Base-by-base conservation (phyloP, 2,888 invertebrate species). In the Pantelozetes paolii region DNA sequence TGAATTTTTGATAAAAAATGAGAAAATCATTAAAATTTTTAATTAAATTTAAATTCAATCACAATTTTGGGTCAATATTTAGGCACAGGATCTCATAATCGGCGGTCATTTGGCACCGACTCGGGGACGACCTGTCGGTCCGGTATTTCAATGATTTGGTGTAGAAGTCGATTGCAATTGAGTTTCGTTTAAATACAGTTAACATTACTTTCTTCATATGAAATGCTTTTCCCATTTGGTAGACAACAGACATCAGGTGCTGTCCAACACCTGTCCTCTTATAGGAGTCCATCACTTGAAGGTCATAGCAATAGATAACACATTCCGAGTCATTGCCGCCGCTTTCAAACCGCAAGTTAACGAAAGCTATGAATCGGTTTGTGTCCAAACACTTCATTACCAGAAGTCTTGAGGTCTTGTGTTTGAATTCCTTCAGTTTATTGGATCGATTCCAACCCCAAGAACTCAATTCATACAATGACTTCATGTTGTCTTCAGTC, bases 291-390 rank as follows among this genome's bases (percentile, higher is more conserved):
- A 89, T 89, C 78, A 94, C 85, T 83, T 95, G 94, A 77, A 94
- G 86, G 82, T 94, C 94, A 84, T 94, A 95, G 82, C 90, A 90
- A 82, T 91, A 92, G 9, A 92, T 82, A 8, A 91, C 91, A 79
- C 77, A 80, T 40, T 82, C 81, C 80, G 89, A 88, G 71, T 87
- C 84, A 20, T 88, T 90, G 81, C 87, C 87, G 81, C 92, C 92
- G 83, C 91, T 85, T 81, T 91, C 92, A 83, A 92, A 92, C 81
- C 92, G 84, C 82, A 91, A 92, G 83, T 92, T 91, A 72, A 88
- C 87, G 82, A 90, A 91, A 1, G 88, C 92, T 72, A 90, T 83
- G 0, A 87, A 67, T 50, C 42, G 86, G 72, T 82, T 81, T 9
- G 82, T 83, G 28, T 82, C 32, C 30, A 32, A 23, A 54, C 45